Evolutionary conservation across 2,888 invertebrate species (phyloP), one percentile per base, ranked within the genome.

Genomic region (Dicroscelio sp.): DNA sequence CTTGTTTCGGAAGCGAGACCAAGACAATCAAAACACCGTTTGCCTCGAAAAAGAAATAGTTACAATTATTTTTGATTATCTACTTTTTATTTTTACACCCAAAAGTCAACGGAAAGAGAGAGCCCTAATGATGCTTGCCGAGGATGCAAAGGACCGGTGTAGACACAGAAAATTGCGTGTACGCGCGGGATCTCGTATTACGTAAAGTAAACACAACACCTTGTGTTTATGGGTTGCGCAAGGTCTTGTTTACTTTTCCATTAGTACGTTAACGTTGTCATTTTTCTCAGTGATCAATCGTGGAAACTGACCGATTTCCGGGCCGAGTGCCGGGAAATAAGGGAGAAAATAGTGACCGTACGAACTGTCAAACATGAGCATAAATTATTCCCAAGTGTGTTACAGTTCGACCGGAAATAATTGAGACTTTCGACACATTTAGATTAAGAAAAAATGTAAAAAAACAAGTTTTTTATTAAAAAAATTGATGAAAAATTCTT

Each of bases 131-230:
- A 86, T 78, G 85, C 69, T 86, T 78, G 30, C 14, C 35, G 23
- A 86, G n/a, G 78, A 38, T 69, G 69, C 69, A 86, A 86, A 86
- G n/a, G 76, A 67, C 67, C 38, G 48, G 31, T 52, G 55, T 85
- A 35, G 75, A 82, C 55, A 76, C 38, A 35, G 25, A 38, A 78
- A 83, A 69, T 71, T 60, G 35, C 55, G 60, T 88, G 38, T 73
- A 80, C 58, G 60, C 27, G 5, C 48, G 23, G 20, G 20, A 55
- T 89, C 79, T 82, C 73, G 58, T 67, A 2, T 89, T 79, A 79
- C 80, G 63, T n/a, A 86, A 71, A 71, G 83, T 90, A 90, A 90
- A 90, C 83, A 89, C 31, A 89, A 89, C 89, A 86, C 89, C 85
- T 89, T 63, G 31, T 82, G 60, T 89, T 80, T 85, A 80, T 48